phyloP scores from a whole-genome alignment of 2,113 vertebrate genomes.

The Capreolus pygargus region DNA sequence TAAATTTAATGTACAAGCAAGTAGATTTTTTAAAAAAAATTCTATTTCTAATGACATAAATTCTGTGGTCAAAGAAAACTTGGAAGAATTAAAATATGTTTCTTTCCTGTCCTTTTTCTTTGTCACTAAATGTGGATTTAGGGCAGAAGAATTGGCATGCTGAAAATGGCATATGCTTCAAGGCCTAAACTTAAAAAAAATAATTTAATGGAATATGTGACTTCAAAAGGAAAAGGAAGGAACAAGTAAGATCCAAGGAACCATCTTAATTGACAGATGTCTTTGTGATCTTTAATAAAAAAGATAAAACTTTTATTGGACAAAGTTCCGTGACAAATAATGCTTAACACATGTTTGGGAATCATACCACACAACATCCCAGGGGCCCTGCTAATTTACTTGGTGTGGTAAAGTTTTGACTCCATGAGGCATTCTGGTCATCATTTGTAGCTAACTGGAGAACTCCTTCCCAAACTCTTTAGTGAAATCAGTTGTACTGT shows the following conservation, averaged over 20 bases:
- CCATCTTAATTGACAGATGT: conserved; percentile 4
- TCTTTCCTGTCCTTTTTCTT: background rate
- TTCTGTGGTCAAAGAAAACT: background rate
- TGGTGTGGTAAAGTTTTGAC: background rate
- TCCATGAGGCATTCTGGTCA: background rate
- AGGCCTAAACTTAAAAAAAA: background rate
- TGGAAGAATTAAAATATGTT: background rate
- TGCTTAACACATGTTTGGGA: background rate
- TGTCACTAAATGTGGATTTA: background rate
- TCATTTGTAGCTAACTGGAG: background rate
- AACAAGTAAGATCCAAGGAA: background rate
- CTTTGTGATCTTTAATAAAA: background rate
- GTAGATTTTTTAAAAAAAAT: background rate
- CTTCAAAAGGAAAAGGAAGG: background rate
- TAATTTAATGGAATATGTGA: background rate
- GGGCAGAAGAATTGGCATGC: background rate
- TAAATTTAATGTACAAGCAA: background rate
- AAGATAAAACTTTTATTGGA: background rate
- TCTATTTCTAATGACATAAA: background rate
- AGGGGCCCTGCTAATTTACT: background rate
- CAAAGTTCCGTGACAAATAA: conserved; percentile 4
- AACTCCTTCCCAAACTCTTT: background rate
- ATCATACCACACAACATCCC: background rate
- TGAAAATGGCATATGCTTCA: background rate
- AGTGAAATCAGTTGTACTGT: background rate